Evolutionary conservation across 2,113 vertebrate genomes (phyloP).

Genomic region (Indicator indicator): DNA sequence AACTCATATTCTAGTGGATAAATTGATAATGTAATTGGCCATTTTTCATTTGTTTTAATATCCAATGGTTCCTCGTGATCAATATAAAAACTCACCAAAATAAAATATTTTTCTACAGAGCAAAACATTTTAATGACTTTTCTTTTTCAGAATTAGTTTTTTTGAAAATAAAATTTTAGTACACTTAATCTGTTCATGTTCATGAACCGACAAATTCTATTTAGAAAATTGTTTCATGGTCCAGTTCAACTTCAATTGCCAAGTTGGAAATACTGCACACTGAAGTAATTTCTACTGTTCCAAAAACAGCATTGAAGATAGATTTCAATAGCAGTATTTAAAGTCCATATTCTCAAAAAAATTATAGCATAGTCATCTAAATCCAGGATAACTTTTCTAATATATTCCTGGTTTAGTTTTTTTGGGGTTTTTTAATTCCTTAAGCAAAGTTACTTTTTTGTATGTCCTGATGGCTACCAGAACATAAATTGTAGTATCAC

Average conservation of each 20-base stretch:
- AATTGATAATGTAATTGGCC: neutral
- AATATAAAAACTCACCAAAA: neutral
- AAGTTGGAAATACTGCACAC: neutral
- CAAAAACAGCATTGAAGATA: neutral
- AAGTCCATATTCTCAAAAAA: neutral
- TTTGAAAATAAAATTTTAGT: neutral
- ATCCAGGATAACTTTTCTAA: neutral
- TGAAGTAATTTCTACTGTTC: neutral
- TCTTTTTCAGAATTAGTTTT: neutral
- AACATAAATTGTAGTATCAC: neutral
- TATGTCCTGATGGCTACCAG: neutral
- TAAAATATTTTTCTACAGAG: neutral
- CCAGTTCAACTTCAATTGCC: neutral
- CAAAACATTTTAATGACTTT: fast-evolving
- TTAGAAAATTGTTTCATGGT: neutral
- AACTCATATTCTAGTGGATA: neutral
- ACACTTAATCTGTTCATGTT: neutral
- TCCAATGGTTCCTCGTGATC: neutral
- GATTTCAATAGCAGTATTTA: neutral
- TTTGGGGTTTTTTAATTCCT: neutral
- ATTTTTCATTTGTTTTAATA: neutral
- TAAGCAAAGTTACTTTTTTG: neutral
- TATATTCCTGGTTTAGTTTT: neutral
- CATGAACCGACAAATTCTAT: neutral
- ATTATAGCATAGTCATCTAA: neutral